Evolutionary conservation across 1,140 invertebrate genomes (phyloP).

Genomic region (Antheraea mylitta): DNA sequence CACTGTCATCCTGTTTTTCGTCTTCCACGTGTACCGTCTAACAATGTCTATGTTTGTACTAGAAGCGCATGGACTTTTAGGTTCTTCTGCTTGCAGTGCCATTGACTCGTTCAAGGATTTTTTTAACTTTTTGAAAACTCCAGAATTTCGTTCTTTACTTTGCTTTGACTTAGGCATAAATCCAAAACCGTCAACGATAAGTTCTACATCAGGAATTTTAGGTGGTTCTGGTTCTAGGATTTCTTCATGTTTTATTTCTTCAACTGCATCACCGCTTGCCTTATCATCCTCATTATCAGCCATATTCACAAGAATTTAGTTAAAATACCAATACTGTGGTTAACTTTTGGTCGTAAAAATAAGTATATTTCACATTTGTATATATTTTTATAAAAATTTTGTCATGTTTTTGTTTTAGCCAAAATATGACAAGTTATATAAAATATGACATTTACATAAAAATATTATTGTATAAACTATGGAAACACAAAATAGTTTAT

Average conservation of each 20-base stretch:
- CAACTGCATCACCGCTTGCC: slow-evolving; percentile 40
- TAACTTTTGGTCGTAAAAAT: slow-evolving; percentile 11
- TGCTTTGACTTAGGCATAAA: slow-evolving; percentile 52
- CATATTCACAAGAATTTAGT: slow-evolving; percentile 40
- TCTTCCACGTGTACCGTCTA: slow-evolving; percentile 82
- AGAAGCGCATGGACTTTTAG: slow-evolving; percentile 49
- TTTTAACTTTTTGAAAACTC: slow-evolving; percentile 4
- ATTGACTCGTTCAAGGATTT: neutral
- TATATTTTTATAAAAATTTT: slow-evolving; percentile 27
- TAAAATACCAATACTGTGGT: slow-evolving; percentile 21
- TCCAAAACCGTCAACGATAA: slow-evolving; percentile 65
- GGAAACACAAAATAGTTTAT: neutral
- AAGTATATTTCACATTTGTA: slow-evolving; percentile 29
- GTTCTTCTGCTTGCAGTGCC: neutral
- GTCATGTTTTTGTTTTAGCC: slow-evolving; percentile 20
- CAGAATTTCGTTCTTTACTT: slow-evolving; percentile 8
- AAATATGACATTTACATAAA: neutral
- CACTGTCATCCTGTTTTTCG: slow-evolving; percentile 82
- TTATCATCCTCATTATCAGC: slow-evolving; percentile 37
- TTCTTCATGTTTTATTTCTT: slow-evolving; percentile 8
- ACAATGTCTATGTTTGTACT: slow-evolving; percentile 70
- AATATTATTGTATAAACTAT: neutral
- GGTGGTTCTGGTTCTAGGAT: slow-evolving; percentile 30
- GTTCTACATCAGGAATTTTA: slow-evolving; percentile 55
- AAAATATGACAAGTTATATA: slow-evolving; percentile 2